These are phyloP conservation scores for Pitta sordida DNA, from an alignment of 2,113 vertebrate genomes.

Conservation along the genomic window DNA sequence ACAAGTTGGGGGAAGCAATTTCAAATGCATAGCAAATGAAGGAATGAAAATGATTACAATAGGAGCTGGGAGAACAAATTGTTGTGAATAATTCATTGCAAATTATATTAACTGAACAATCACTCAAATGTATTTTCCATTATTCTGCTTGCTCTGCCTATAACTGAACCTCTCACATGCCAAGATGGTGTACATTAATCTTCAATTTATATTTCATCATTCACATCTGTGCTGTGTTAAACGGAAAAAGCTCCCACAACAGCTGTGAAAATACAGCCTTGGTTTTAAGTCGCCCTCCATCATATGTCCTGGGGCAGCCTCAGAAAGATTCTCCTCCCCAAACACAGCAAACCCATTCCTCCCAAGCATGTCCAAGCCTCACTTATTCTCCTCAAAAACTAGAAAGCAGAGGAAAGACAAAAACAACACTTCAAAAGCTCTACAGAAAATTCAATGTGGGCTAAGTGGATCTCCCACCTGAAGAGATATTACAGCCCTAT, in stretches of 20 bases:
- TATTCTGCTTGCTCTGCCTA: constrained; percentile 39
- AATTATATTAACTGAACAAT: constrained; percentile 49
- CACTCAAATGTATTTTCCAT: constrained; percentile 41
- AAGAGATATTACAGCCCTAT: not conserved
- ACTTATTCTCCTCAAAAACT: not conserved
- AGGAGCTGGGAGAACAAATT: constrained; percentile 39
- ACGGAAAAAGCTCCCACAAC: constrained; percentile 10
- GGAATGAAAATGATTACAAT: constrained; percentile 9
- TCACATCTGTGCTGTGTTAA: constrained; percentile 39
- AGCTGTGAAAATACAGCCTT: constrained; percentile 43
- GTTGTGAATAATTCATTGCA: constrained; percentile 61
- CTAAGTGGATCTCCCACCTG: not conserved
- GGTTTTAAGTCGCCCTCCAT: not conserved
- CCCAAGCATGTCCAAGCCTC: not conserved
- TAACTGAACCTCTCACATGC: constrained; percentile 16
- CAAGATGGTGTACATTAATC: constrained; percentile 4
- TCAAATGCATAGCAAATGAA: not conserved
- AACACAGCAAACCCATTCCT: not conserved
- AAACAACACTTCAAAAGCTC: not conserved
- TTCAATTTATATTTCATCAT: constrained; percentile 33
- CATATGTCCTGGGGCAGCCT: not conserved
- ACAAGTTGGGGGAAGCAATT: constrained; percentile 10
- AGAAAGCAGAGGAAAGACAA: not conserved
- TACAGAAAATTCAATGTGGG: fast-evolving
- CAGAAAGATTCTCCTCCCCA: not conserved